Evolutionary conservation across 2,113 vertebrate genomes (phyloP).

Genomic region (Patagioenas fasciata): DNA sequence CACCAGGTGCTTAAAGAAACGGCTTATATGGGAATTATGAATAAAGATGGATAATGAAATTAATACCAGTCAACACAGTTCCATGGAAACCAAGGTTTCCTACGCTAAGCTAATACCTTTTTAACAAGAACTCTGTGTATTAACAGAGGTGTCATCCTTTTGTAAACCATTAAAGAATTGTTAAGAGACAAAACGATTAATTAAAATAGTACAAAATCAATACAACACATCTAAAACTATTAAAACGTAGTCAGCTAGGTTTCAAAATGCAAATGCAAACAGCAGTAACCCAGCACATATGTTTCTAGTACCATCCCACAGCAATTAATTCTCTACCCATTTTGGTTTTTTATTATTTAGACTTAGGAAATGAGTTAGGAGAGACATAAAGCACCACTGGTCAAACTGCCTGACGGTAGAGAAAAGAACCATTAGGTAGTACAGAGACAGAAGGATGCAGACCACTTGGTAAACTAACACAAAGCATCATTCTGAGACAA

Average conservation of each 20-base stretch:
- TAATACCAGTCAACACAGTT: not conserved
- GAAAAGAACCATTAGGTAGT: not conserved
- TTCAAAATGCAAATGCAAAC: not conserved
- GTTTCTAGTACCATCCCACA: not conserved
- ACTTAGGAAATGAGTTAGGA: not conserved
- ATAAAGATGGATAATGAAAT: not conserved
- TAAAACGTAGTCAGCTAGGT: not conserved
- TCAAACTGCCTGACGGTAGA: not conserved
- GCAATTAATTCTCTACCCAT: not conserved
- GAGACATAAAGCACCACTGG: not conserved
- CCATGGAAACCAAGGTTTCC: not conserved
- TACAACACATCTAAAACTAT: not conserved
- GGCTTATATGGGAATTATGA: not conserved
- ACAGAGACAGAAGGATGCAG: not conserved
- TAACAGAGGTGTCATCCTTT: not conserved
- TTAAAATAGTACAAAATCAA: not conserved
- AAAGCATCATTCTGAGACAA: not conserved
- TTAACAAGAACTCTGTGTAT: not conserved
- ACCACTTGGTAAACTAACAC: not conserved
- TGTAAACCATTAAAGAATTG: not conserved
- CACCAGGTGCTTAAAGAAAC: not conserved
- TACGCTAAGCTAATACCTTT: not conserved
- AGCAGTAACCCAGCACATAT: fast-evolving
- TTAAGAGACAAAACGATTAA: not conserved
- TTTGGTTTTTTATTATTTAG: not conserved